Conservation (phyloP, 1,140 invertebrate genomes). For the Pseudomyrmex pallidus region DNA sequence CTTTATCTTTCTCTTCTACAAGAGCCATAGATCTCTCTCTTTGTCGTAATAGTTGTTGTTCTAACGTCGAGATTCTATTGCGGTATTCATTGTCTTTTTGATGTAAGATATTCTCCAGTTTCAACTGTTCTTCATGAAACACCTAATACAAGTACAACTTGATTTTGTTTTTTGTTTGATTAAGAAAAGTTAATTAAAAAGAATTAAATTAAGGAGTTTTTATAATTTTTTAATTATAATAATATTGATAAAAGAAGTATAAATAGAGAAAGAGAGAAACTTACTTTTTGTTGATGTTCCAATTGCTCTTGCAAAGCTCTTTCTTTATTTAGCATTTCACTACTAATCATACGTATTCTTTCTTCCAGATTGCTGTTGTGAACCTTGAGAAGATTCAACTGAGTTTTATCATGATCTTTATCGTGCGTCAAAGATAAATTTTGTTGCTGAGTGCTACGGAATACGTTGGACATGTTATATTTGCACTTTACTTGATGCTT, state of each 20-base stretch:
- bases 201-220: not conserved
- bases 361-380: constrained; percentile 89
- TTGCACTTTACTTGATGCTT: constrained; percentile 78
- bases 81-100: constrained; percentile 86
- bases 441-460: constrained; percentile 82
- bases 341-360: constrained; percentile 87
- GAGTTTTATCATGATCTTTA: constrained; percentile 81
- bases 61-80: constrained; percentile 87
- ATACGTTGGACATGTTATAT: constrained; percentile 78
- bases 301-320: constrained; percentile 85
- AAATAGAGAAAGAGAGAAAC: constrained; percentile 19
- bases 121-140: constrained; percentile 85
- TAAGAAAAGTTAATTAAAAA: constrained; percentile 12
- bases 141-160: constrained; percentile 67
- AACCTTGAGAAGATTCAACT: constrained; percentile 85
- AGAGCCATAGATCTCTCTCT: constrained; percentile 91
- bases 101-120: constrained; percentile 76
- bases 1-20: constrained; percentile 92
- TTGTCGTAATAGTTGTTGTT: constrained; percentile 92
- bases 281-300: constrained; percentile 83
- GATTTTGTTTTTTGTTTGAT: not conserved
- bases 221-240: not conserved
- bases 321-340: constrained; percentile 87
- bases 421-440: constrained; percentile 69
- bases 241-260: not conserved